A percentile compares a stretch with the other conserved stretches of the same genome.
Conservation (phyloP, 2,113 vertebrate genomes). For the Mormyrus iriodes region DNA sequence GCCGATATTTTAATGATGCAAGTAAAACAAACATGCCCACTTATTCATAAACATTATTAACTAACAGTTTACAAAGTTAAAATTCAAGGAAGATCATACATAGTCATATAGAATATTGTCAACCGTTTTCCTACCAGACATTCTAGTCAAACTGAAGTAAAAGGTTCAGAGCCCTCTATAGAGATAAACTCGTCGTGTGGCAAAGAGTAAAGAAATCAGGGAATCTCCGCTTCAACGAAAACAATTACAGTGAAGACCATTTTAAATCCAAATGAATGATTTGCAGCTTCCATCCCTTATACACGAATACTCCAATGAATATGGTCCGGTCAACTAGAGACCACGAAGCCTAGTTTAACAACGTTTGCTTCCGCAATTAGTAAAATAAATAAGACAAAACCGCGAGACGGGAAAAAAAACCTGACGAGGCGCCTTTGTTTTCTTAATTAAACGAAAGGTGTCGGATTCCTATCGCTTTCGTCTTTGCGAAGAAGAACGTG, state of each 20-base stretch:
- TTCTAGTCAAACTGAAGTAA: background rate
- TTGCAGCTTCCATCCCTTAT: background rate
- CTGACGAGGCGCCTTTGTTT: background rate
- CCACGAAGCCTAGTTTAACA: background rate
- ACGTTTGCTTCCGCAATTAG: background rate
- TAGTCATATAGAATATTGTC: background rate
- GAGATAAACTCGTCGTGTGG: background rate
- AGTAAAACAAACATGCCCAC: background rate
- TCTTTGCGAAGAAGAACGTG: constrained; percentile 5
- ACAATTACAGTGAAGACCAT: background rate
- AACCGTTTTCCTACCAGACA: background rate
- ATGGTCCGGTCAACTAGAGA: background rate
- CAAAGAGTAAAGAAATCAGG: background rate
- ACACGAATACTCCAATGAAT: background rate
- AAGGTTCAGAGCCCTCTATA: background rate
- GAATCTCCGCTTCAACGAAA: background rate
- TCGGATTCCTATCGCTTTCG: background rate
- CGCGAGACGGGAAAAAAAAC: background rate
- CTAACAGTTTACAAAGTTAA: background rate
- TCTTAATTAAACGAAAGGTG: background rate
- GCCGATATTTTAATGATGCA: background rate
- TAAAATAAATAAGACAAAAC: background rate
- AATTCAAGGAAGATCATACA: background rate
- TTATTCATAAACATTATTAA: background rate
- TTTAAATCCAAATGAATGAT: background rate